Conservation (phyloP, 2,888 invertebrate species). For the Entomobrya proxima region DNA sequence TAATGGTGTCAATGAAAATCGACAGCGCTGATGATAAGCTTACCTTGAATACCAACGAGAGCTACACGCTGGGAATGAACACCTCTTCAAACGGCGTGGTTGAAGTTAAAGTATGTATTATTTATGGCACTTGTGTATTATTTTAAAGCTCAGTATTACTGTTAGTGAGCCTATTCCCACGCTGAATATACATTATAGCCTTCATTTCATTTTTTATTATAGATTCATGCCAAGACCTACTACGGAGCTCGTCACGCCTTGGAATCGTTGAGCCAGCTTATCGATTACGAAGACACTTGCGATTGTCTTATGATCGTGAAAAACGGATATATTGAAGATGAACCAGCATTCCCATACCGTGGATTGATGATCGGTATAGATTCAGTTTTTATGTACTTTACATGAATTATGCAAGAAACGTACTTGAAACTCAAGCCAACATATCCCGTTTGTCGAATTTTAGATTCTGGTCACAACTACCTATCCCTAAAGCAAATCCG, state of each 20-base stretch:
- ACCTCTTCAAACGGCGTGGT: slow-evolving; percentile 75
- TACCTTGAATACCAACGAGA: slow-evolving; percentile 74
- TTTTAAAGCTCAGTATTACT: not conserved
- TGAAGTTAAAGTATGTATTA: slow-evolving; percentile 72
- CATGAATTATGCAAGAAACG: too few species aligned
- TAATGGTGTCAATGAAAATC: slow-evolving; percentile 75
- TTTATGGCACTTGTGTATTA: too few species aligned
- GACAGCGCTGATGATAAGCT: slow-evolving; percentile 74
- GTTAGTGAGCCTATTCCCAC: slow-evolving; percentile 7
- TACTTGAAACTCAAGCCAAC: too few species aligned
- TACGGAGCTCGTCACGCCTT: slow-evolving; percentile 87
- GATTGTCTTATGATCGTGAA: slow-evolving; percentile 81
- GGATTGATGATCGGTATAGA: slow-evolving; percentile 84
- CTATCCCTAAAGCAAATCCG: slow-evolving; percentile 84
- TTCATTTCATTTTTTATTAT: slow-evolving; percentile 7
- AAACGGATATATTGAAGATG: slow-evolving; percentile 84
- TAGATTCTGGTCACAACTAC: slow-evolving; percentile 92
- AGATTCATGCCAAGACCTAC: slow-evolving; percentile 78
- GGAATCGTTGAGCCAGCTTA: slow-evolving; percentile 86
- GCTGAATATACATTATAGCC: not conserved
- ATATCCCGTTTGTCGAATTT: too few species aligned
- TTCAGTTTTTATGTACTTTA: too few species aligned
- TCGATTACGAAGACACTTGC: slow-evolving; percentile 77
- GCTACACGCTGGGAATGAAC: slow-evolving; percentile 74
- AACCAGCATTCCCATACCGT: slow-evolving; percentile 88